These are phyloP conservation scores for Sparidentex hasta DNA, from an alignment of 2,797 vertebrate species.

Conservation along the genomic window DNA sequence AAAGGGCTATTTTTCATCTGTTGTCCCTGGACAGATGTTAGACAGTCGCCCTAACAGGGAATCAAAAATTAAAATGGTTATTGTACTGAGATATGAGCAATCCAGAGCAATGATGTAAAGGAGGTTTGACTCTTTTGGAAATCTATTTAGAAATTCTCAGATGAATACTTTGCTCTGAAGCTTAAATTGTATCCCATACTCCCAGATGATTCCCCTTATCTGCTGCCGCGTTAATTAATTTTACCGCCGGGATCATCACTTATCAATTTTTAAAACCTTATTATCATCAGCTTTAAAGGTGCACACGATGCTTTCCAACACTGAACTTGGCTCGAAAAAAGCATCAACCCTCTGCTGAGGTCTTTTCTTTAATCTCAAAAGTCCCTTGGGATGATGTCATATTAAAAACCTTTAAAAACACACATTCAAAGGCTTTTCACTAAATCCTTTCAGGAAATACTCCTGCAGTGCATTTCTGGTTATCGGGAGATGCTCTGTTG, in stretches of 20 bases:
- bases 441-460: constrained; percentile 2
- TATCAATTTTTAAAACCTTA: constrained; percentile 12
- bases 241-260: constrained; percentile 1
- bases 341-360: not conserved
- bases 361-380: constrained; percentile 10
- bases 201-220: not conserved
- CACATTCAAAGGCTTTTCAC: constrained; percentile 28
- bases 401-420: constrained; percentile 32
- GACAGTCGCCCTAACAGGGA: not conserved
- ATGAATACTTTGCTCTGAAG: not conserved
- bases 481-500: constrained; percentile 32
- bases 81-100: constrained; percentile 6
- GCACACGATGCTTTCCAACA: constrained; percentile 16
- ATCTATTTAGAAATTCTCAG: not conserved
- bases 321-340: not conserved
- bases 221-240: not conserved
- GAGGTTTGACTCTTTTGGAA: not conserved
- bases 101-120: not conserved
- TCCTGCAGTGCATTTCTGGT: constrained; percentile 21
- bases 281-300: constrained; percentile 4
- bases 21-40: constrained; percentile 12
- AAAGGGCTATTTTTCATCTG: constrained; percentile 12
- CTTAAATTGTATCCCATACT: not conserved
- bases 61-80: constrained; percentile 20
- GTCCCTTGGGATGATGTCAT: constrained; percentile 18